Conservation (phyloP, 2,113 vertebrate species). For the Noctilio leporinus region DNA sequence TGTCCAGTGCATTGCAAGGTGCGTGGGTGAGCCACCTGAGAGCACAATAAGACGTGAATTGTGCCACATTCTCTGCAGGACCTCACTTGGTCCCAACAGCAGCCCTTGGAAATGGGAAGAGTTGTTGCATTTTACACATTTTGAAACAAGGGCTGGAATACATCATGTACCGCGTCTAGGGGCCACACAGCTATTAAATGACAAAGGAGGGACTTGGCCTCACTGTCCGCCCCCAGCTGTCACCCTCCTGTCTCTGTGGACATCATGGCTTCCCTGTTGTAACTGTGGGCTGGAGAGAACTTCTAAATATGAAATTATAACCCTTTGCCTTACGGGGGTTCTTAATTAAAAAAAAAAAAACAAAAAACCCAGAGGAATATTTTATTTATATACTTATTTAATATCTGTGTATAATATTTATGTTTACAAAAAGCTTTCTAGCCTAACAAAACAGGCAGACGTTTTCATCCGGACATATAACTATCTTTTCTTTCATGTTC, state of each 20-base stretch:
- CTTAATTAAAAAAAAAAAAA: background rate
- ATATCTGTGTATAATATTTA: constrained; percentile 20
- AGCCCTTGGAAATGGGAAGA: background rate
- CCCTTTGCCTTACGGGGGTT: background rate
- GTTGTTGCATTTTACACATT: background rate
- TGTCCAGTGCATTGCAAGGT: background rate
- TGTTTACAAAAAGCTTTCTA: constrained; percentile 27
- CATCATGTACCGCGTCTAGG: background rate
- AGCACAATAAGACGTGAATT: no score
- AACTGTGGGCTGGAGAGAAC: background rate
- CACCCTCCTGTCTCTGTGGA: background rate
- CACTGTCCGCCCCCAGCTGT: no score
- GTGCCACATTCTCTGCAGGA: fast-evolving
- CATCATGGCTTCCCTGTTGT: background rate
- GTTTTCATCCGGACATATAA: constrained; percentile 14
- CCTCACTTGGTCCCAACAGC: background rate
- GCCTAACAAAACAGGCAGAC: background rate
- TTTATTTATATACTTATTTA: constrained; percentile 8
- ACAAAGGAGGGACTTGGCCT: background rate
- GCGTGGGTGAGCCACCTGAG: no score
- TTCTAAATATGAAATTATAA: background rate
- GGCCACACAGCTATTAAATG: background rate
- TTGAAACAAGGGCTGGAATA: background rate
- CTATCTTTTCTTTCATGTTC: constrained; percentile 39
- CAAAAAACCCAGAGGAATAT: constrained; percentile 24